These are phyloP conservation scores for Scyliorhinus canicula DNA, from an alignment of 2,797 vertebrate species.

Conservation along the genomic window DNA sequence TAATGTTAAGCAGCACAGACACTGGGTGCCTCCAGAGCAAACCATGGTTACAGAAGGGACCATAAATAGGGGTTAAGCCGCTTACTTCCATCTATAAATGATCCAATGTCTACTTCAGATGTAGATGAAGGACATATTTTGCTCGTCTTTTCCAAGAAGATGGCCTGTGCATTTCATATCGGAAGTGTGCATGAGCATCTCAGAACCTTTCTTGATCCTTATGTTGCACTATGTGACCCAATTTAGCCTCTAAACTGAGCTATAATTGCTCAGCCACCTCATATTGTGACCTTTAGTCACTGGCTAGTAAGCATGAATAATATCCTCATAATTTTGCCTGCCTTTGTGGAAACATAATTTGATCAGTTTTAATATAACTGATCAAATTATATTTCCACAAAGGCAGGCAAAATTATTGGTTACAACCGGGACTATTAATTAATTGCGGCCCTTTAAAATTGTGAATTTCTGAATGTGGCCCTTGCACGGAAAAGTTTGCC, in stretches of 20 bases:
- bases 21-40: not conserved
- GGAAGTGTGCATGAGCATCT: not conserved
- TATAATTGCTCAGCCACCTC: not conserved
- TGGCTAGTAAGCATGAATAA: not conserved
- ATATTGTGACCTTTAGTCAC: not conserved
- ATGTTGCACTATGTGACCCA: not conserved
- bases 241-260: not conserved
- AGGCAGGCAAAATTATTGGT: not conserved
- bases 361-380: too few relatives aligned
- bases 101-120: not conserved
- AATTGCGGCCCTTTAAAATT: too few relatives aligned
- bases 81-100: not conserved
- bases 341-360: not conserved
- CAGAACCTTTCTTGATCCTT: not conserved
- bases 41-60: not conserved
- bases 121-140: not conserved
- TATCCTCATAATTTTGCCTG: not conserved
- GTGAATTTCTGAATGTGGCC: too few relatives aligned
- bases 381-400: not conserved
- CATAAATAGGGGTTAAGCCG: not conserved
- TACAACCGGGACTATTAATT: too few relatives aligned
- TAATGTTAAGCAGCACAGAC: not conserved
- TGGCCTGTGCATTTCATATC: not conserved
- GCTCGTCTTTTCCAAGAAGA: not conserved
- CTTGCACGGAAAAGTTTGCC: too few relatives aligned